Base-by-base conservation (phyloP, 2,888 invertebrate genomes). In the Aquatica leii region DNA sequence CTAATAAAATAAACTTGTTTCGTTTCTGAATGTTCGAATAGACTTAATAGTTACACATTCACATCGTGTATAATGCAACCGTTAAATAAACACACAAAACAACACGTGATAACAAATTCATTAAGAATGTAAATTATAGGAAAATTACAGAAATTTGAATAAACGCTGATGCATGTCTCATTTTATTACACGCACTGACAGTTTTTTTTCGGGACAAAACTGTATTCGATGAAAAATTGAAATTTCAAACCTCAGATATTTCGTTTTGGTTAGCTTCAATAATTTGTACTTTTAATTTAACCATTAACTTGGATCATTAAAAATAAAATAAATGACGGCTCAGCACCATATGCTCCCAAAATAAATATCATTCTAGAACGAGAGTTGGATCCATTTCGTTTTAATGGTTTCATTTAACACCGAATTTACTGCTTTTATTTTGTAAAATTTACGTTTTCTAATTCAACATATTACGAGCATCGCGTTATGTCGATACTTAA, bases 241-340 rank as follows among this genome's bases (percentile, higher is more conserved):
- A 46, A 59, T 64, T 64, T 64, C 55, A 56, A 56, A 56, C 46
- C 48, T 21, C 56, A 37, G 49, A 48, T 56, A 50, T 55, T 24
- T 50, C 56, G 49, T 53, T 59, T 59, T 52, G 64, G 59, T 59
- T 56, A 60, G 51, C 56, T 51, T 61, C 65, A 56, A 64, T 66
- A 66, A 63, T 66, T 62, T 60, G 59, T 61, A 58, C 63, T 63
- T 59, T n/a, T 66, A 66, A 63, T 66, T 66, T 63, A 62, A 59
- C 56, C 66, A 66, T 66, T 66, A 66, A 63, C 58, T 59, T 43
- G 51, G 55, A 55, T 50, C 66, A 62, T 62, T 62, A 66, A 62
- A 66, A 66, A 66, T 65, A 65, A 65, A 65, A 65, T 65, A 61
- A 61, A 65, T 65, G 65, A 58, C 58, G 61, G 52, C 60, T 65